Conservation (phyloP, 1,140 invertebrate species). For the Dendrolimus kikuchii region DNA sequence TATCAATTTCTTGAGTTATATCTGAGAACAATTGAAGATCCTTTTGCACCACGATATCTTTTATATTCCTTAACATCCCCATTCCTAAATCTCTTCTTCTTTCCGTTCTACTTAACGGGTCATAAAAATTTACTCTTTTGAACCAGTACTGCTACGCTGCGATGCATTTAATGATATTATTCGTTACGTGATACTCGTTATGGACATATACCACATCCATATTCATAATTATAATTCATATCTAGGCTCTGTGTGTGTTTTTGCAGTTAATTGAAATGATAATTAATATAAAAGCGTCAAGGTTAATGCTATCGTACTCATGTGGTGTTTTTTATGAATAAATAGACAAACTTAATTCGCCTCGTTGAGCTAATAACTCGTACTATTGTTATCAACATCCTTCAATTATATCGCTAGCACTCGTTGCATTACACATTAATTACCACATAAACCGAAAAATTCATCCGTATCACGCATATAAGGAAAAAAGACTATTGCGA, state of each 20-base stretch:
- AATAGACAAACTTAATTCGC: slow-evolving; percentile 5
- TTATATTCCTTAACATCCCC: background rate
- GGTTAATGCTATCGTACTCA: slow-evolving; percentile 5
- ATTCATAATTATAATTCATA: background rate
- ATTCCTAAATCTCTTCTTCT: background rate
- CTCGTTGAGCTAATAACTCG: slow-evolving; percentile 5
- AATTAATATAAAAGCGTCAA: slow-evolving; percentile 4
- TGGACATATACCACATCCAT: background rate
- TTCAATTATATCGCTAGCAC: background rate
- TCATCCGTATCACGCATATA: too few species aligned
- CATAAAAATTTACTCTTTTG: slow-evolving; percentile 3
- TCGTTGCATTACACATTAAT: too few species aligned
- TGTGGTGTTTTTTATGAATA: background rate
- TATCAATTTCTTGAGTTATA: too few species aligned
- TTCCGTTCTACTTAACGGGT: slow-evolving; percentile 3
- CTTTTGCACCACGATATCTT: too few species aligned
- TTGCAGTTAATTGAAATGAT: background rate
- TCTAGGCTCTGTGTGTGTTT: slow-evolving; percentile 1
- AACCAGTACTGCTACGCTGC: background rate
- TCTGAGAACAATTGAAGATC: too few species aligned
- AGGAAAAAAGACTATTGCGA: background rate
- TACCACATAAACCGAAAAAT: too few species aligned
- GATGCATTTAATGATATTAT: background rate
- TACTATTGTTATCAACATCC: slow-evolving; percentile 7
- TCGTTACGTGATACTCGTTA: background rate